These are phyloP conservation scores for Harpagus bidentatus DNA, from an alignment of 2,113 vertebrate species.

Conservation along the genomic window DNA sequence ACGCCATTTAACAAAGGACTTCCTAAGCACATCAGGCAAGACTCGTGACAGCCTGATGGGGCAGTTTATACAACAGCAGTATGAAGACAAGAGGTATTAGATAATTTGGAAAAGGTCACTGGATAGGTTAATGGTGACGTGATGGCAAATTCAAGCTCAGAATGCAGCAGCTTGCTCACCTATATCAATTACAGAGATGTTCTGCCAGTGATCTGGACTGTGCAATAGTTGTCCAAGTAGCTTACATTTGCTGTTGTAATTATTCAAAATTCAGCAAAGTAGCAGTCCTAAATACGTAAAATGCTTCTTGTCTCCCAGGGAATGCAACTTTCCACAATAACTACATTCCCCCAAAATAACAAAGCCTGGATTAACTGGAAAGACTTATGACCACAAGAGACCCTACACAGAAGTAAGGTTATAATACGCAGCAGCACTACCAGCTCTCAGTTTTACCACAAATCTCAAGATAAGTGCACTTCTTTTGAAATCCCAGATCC, in stretches of 20 bases:
- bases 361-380: conserved; percentile 29
- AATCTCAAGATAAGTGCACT: conserved; percentile 34
- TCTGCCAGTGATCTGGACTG: neutral
- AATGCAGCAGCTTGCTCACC: neutral
- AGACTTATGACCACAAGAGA: conserved; percentile 18
- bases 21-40: neutral
- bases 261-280: neutral
- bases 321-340: neutral
- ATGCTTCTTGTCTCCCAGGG: neutral
- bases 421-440: neutral
- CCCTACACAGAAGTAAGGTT: neutral
- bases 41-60: accelerated
- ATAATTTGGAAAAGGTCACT: neutral
- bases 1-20: neutral
- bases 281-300: neutral
- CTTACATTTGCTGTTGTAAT: neutral
- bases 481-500: conserved; percentile 36
- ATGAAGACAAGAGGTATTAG: neutral
- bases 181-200: neutral
- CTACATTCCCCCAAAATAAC: neutral
- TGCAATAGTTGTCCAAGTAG: neutral
- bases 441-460: conserved; percentile 17
- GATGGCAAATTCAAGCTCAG: neutral
- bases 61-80: neutral
- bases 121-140: neutral